Evolutionary conservation across 2,888 invertebrate species (phyloP).

Genomic region (Morpho helenor): DNA sequence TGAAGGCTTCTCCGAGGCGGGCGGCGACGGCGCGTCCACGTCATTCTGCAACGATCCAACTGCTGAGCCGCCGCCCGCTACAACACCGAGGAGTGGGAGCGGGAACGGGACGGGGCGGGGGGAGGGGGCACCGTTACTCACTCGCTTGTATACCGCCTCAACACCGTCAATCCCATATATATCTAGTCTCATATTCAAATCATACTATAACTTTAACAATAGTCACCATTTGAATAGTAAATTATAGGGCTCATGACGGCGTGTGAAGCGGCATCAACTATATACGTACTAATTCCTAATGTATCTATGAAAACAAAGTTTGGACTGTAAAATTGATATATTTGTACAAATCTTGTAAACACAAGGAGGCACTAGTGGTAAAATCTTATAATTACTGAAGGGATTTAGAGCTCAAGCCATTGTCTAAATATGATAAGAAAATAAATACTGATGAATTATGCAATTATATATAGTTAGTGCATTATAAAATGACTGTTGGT

Average conservation of each 20-base stretch:
- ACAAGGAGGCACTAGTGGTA: background rate
- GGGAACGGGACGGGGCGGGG: slow-evolving; percentile 23
- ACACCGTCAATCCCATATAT: slow-evolving; percentile 36
- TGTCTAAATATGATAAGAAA: no score
- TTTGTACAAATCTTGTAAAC: background rate
- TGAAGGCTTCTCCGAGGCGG: slow-evolving; percentile 55
- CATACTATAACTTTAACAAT: background rate
- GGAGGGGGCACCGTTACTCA: slow-evolving; percentile 61
- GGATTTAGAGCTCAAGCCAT: background rate
- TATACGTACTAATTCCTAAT: slow-evolving; percentile 40
- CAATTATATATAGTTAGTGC: no score
- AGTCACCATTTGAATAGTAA: slow-evolving; percentile 7
- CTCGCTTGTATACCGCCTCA: slow-evolving; percentile 47
- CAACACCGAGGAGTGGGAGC: slow-evolving; percentile 43
- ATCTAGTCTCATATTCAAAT: slow-evolving; percentile 4
- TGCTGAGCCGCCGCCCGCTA: slow-evolving; percentile 66
- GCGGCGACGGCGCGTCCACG: slow-evolving; percentile 73
- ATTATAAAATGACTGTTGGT: no score
- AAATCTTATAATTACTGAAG: background rate
- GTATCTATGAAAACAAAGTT: slow-evolving; percentile 51
- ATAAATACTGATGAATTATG: background rate
- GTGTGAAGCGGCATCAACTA: slow-evolving; percentile 50
- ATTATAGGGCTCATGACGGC: slow-evolving; percentile 43
- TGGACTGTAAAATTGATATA: background rate
- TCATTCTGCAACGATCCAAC: slow-evolving; percentile 77